Evolutionary conservation across 2,888 invertebrate genomes (phyloP).

Genomic region (Melieria crassipennis): DNA sequence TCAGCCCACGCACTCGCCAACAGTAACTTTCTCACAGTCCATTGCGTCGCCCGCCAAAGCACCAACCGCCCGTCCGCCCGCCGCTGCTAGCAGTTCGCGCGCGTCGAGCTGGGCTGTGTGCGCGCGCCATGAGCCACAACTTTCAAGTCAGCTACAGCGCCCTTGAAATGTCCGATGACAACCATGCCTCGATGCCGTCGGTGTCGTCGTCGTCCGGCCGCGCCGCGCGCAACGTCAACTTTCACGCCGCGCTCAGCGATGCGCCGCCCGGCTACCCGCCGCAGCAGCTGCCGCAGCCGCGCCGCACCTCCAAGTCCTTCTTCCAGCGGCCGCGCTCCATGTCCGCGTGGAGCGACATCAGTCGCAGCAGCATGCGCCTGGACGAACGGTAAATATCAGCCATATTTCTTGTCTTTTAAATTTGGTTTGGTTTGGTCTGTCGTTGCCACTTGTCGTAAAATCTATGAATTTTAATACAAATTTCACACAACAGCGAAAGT

Average conservation of each 20-base stretch:
- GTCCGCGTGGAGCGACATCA: conserved; percentile 90
- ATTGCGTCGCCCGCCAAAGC: too few species aligned
- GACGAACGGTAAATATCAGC: conserved; percentile 64
- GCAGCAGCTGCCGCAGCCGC: conserved; percentile 52
- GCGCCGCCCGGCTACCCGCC: conserved; percentile 53
- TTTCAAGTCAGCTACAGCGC: conserved; percentile 66
- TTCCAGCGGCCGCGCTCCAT: conserved; percentile 76
- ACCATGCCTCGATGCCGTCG: conserved; percentile 62
- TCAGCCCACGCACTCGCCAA: too few species aligned
- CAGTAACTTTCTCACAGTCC: too few species aligned
- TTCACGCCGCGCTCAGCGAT: conserved; percentile 59
- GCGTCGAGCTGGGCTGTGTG: too few species aligned
- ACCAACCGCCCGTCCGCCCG: too few species aligned
- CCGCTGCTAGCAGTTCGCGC: too few species aligned
- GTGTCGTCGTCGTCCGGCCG: conserved; percentile 58
- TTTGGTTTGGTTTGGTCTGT: too few species aligned
- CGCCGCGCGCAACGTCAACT: conserved; percentile 62
- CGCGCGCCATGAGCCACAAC: conserved; percentile 62
- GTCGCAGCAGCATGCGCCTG: conserved; percentile 82
- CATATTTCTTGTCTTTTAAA: background rate
- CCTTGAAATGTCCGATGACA: conserved; percentile 66
- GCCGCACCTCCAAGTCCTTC: conserved; percentile 63
- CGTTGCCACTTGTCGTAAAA: too few species aligned
- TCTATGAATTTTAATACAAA: too few species aligned
- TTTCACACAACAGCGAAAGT: too few species aligned